Conservation (phyloP, 2,113 vertebrate genomes). For the Hylia prasina region DNA sequence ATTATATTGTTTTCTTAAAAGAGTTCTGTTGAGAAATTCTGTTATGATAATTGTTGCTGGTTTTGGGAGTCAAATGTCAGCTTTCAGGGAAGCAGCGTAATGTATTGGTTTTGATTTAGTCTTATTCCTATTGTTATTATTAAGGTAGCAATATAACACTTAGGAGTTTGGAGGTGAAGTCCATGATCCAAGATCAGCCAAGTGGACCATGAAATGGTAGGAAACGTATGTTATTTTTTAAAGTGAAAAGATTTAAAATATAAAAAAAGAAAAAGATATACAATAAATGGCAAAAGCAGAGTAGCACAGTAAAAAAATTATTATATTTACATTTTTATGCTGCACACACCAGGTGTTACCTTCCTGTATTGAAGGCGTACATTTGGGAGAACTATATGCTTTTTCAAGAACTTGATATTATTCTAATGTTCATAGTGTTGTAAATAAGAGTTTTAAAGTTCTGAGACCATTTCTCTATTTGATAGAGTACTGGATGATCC, state of each 20-base stretch:
- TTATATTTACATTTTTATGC: constrained; percentile 67
- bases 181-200: constrained; percentile 2
- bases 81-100: constrained; percentile 33
- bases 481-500: constrained; percentile 60
- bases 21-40: constrained; percentile 7
- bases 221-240: constrained; percentile 36
- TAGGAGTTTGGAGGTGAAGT: constrained; percentile 8
- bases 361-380: constrained; percentile 47
- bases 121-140: background rate
- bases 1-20: background rate
- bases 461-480: constrained; percentile 53
- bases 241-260: constrained; percentile 44
- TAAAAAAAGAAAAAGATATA: constrained; percentile 25
- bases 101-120: constrained; percentile 7
- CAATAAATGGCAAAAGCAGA: constrained; percentile 47
- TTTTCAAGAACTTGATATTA: constrained; percentile 65
- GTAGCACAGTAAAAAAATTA: constrained; percentile 55
- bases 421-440: constrained; percentile 64
- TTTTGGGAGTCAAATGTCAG: constrained; percentile 2
- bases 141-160: constrained; percentile 8
- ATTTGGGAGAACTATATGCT: constrained; percentile 55
- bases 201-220: constrained; percentile 9
- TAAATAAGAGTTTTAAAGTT: constrained; percentile 72
- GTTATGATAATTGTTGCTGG: background rate
- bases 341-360: constrained; percentile 56